Evolutionary conservation across 1,140 invertebrate genomes (phyloP), one percentile per base, ranked within the genome.

Genomic region (Drosophila orosa): DNA sequence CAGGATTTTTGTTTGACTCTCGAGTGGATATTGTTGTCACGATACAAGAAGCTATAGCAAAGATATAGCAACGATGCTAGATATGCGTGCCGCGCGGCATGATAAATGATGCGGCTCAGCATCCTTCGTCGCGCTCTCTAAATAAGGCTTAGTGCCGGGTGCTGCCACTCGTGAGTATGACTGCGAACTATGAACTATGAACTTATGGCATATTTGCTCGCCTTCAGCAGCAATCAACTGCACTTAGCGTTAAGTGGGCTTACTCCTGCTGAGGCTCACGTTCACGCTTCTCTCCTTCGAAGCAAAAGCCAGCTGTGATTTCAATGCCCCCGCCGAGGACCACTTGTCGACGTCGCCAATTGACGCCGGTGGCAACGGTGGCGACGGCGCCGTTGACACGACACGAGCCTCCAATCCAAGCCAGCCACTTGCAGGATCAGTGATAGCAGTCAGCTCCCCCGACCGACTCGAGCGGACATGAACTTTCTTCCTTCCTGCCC

Each of bases 11-110:
- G 60, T 59, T 72, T 82, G 63, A 44, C 69, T 60, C 71, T 83
- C 71, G 47, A 86, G 83, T 87, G 83, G 71, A 79, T 87, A 82
- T 87, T 87, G 83, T 86, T 86, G 83, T 87, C 83, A 72, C 17
- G 37, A 39, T 22, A 52, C 50, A 58, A 40, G 58, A 54, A 61
- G 62, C 24, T 81, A 57, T 62, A 27, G 40, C 22, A 44, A 48
- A 40, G 40, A 44, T 81, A 57, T 67, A 31, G 37, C 25, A 48
- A 52, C 48, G 40, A 47, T 74, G 31, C 35, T 48, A 65, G 72
- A 48, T 68, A 74, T 69, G 54, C 56, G 61, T 55, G 61, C 25
- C 25, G 12, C 59, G 39, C 50, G 47, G 29, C 45, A 76, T 82
- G 83, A 86, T 72, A 87, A 82, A 86, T 82, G 83, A 82, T 65